These are phyloP conservation scores for Galeopsomyia nigrocyanea DNA, from an alignment of 2,888 invertebrate species.

Conservation along the genomic window DNA sequence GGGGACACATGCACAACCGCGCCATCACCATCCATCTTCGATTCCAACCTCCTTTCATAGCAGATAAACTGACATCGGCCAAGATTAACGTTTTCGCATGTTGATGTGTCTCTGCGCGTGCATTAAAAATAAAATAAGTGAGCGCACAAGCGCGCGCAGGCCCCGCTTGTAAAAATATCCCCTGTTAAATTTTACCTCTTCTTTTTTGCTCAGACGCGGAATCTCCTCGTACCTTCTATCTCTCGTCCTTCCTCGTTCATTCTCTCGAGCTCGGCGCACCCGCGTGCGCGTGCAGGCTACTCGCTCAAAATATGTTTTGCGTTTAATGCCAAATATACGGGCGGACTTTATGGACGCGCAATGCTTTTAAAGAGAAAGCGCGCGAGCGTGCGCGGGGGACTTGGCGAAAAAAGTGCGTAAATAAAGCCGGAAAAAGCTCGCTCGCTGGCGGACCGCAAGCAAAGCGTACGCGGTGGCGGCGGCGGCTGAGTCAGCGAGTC, in stretches of 20 bases:
- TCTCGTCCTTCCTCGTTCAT: background rate
- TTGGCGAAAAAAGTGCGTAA: background rate
- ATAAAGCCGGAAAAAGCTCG: background rate
- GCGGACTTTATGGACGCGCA: conserved; percentile 30
- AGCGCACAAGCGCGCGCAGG: no score
- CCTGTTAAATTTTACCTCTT: no score
- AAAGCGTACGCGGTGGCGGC: background rate
- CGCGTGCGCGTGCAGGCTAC: conserved; percentile 1
- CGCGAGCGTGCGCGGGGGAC: background rate
- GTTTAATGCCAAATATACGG: conserved; percentile 40
- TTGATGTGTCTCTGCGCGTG: no score
- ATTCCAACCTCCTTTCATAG: no score
- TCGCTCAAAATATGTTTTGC: conserved; percentile 25
- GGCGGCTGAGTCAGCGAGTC: no score
- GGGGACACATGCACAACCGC: background rate
- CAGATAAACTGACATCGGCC: no score
- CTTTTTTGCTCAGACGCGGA: background rate
- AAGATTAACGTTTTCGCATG: no score
- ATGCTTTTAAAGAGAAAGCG: conserved; percentile 8
- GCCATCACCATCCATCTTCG: no score
- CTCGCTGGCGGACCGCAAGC: background rate
- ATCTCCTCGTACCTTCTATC: background rate
- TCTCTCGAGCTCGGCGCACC: background rate
- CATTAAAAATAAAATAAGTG: no score
- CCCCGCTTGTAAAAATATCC: no score